Evolutionary conservation across 2,888 invertebrate species (phyloP), one percentile per base, ranked within the genome.

Genomic region (Orgyia antiqua): DNA sequence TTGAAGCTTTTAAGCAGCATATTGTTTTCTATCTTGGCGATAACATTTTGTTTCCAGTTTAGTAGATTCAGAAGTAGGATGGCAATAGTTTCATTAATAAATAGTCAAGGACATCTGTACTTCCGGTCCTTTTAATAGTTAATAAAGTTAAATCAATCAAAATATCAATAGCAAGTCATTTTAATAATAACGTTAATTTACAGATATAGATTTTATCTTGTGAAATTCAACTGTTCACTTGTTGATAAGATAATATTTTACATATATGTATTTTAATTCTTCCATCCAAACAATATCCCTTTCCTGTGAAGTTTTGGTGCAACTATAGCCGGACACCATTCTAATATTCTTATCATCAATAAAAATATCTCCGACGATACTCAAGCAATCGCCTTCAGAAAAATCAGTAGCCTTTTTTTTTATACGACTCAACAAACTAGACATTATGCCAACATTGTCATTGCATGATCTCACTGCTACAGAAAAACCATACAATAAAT

Each of bases 281-380:
- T 80, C 77, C 43, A 84, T 59, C 86, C 86, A 86, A 1, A 83
- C 52, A 23, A 84, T 40, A 45, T 86, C 84, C 34, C 71, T 53
- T 32, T 73, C 68, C 2, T 68, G 41, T 1, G 72, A 67, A 2
- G 77, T 72, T 28, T 45, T 45, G 10, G 49, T 48, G 53, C 74
- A 79, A 27, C 72, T 58, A 48, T 56, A 84, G 0, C 74, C 84
- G 0, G 80, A 76, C 4, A 84, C 39, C 76, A 74, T 77, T 46
- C 83, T 60, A 1, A 51, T 31, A 42, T 58, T 58, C 38, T 42
- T 72, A 28, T 63, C 63, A 39, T 83, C 75, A n/a, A 72, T 26
- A 64, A 83, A 83, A 27, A 86, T 71, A 55, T 83, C 83, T 6
- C 86, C 86, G 4, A 75, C 39, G 2, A 83, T 58, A 46, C 51